Evolutionary conservation across 1,140 invertebrate genomes (phyloP).

Genomic region (Parapsyche elsis): DNA sequence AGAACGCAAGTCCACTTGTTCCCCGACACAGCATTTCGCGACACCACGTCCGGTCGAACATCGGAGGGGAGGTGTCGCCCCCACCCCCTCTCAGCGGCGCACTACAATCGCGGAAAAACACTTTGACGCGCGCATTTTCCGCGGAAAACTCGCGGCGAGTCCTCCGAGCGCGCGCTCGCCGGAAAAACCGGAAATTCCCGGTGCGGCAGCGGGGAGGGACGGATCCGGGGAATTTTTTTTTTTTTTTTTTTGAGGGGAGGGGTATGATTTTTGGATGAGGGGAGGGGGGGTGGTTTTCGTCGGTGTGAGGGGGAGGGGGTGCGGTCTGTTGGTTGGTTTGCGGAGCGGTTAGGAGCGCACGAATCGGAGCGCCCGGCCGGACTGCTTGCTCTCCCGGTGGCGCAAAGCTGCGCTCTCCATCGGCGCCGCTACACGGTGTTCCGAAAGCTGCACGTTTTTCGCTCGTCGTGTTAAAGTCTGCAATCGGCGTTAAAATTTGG

Average conservation of each 20-base stretch:
- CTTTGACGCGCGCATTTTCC: neutral
- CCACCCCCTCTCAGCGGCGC: neutral
- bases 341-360: conserved; percentile 22
- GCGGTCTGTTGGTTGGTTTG: neutral
- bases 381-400: conserved; percentile 20
- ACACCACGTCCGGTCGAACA: neutral
- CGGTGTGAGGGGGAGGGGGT: conserved; percentile 10
- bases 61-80: neutral
- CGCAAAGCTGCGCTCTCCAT: conserved; percentile 30
- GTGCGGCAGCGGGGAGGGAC: neutral
- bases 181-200: neutral
- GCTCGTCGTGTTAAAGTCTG: too few relatives aligned
- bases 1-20: conserved; percentile 16
- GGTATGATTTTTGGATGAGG: too few relatives aligned
- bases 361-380: conserved; percentile 39
- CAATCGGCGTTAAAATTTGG: too few relatives aligned
- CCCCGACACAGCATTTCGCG: neutral
- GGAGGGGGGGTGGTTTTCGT: neutral
- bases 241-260: too few relatives aligned
- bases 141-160: neutral
- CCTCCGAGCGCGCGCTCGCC: neutral
- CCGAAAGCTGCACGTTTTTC: too few relatives aligned
- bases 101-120: neutral
- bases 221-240: too few relatives aligned
- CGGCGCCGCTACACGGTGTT: conserved; percentile 4